Evolutionary conservation across 2,113 vertebrate genomes (phyloP).

Genomic region (Rostratula benghalensis): DNA sequence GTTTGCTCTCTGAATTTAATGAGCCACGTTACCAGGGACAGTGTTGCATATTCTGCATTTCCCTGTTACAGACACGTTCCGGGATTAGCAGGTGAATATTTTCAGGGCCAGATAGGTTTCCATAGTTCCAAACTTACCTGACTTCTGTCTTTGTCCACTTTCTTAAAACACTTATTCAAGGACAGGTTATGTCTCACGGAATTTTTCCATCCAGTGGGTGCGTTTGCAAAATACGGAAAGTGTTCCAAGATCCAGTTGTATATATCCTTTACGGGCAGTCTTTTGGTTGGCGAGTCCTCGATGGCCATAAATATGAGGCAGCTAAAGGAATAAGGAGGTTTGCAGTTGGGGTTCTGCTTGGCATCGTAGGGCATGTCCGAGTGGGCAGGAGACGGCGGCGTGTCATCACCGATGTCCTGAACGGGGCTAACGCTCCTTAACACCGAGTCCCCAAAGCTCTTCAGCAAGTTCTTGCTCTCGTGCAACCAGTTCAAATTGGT

Average conservation of each 20-base stretch:
- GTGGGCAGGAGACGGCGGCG: slow-evolving; percentile 86
- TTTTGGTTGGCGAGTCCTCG: slow-evolving; percentile 94
- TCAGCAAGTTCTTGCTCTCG: slow-evolving; percentile 95
- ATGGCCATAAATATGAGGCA: slow-evolving; percentile 99
- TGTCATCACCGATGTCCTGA: slow-evolving; percentile 89
- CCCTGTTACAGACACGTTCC: not conserved
- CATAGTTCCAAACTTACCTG: slow-evolving; percentile 83
- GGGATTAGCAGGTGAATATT: not conserved
- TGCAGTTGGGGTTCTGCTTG: slow-evolving; percentile 93
- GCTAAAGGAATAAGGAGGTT: slow-evolving; percentile 98
- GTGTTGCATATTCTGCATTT: not conserved
- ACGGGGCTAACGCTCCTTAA: slow-evolving; percentile 94
- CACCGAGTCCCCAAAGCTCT: slow-evolving; percentile 95
- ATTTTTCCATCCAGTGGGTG: slow-evolving; percentile 99
- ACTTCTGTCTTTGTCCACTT: slow-evolving; percentile 98
- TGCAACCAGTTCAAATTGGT: slow-evolving; percentile 99
- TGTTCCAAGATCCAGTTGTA: slow-evolving; percentile 99
- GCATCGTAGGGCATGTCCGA: slow-evolving; percentile 89
- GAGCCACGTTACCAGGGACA: not conserved
- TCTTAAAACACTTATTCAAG: slow-evolving; percentile 99
- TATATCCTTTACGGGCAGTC: slow-evolving; percentile 97
- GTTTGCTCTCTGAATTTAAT: not conserved
- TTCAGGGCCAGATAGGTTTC: not conserved
- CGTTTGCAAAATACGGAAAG: slow-evolving; percentile 96
- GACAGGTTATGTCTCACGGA: slow-evolving; percentile 97